These are phyloP conservation scores for Apogon talboti DNA, from an alignment of 2,797 vertebrate genomes.

Conservation along the genomic window DNA sequence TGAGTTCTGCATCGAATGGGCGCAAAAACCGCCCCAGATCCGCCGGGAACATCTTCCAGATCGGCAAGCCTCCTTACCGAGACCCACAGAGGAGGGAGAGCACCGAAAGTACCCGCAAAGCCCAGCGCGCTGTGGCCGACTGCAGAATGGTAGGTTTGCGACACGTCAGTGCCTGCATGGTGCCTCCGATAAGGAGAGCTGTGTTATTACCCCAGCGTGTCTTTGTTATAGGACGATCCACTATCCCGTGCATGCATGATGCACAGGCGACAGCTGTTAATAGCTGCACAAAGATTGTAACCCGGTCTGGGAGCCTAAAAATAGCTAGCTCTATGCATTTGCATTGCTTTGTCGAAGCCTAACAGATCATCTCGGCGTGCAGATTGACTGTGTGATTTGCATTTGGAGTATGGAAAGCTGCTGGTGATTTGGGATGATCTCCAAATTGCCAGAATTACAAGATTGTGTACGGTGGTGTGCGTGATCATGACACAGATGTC, in stretches of 20 bases:
- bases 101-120: slow-evolving; percentile 88
- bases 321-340: slow-evolving; percentile 62
- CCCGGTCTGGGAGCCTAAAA: slow-evolving; percentile 62
- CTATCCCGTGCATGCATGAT: slow-evolving; percentile 71
- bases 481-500: slow-evolving; percentile 46
- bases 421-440: slow-evolving; percentile 35
- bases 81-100: slow-evolving; percentile 91
- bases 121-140: slow-evolving; percentile 91
- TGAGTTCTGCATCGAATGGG: slow-evolving; percentile 98
- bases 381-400: slow-evolving; percentile 51
- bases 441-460: slow-evolving; percentile 28
- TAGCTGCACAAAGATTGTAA: slow-evolving; percentile 54
- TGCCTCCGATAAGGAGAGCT: slow-evolving; percentile 53
- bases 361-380: slow-evolving; percentile 50
- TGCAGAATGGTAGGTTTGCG: slow-evolving; percentile 95
- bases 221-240: slow-evolving; percentile 63
- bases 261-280: slow-evolving; percentile 83
- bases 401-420: slow-evolving; percentile 37
- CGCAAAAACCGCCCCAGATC: slow-evolving; percentile 97
- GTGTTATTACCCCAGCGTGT: slow-evolving; percentile 61
- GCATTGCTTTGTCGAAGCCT: slow-evolving; percentile 63
- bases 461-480: slow-evolving; percentile 19
- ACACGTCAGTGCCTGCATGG: slow-evolving; percentile 61
- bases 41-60: slow-evolving; percentile 91
- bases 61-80: slow-evolving; percentile 87